Percentiles rank a stretch among this genome's conserved stretches.
Evolutionary conservation across 2,797 vertebrate genomes (phyloP).

Genomic region (Eidolon dupreanum): DNA sequence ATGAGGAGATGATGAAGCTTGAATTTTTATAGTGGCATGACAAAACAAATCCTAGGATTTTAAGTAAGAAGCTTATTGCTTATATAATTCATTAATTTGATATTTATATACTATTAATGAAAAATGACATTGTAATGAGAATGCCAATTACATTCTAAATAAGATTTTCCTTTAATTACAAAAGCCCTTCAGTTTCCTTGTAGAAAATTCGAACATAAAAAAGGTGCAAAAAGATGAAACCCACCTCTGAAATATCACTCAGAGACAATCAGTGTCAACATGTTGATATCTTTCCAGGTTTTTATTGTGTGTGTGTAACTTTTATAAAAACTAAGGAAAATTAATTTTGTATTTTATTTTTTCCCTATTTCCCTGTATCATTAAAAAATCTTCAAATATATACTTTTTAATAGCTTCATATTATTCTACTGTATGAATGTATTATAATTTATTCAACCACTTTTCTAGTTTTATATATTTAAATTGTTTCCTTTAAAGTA

Average conservation of each 20-base stretch:
- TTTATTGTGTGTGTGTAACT: not conserved
- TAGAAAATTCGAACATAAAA: not conserved
- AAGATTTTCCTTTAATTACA: not conserved
- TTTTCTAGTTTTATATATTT: not conserved
- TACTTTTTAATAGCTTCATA: not conserved
- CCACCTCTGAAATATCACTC: not conserved
- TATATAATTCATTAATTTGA: not conserved
- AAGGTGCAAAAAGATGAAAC: not conserved
- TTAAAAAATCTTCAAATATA: not conserved
- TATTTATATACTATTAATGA: constrained; percentile 2
- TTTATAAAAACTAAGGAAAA: not conserved
- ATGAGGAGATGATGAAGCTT: not conserved
- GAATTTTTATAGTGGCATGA: not conserved
- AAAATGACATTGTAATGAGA: not conserved
- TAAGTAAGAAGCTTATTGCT: not conserved
- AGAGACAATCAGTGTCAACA: not conserved
- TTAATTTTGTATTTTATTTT: constrained; percentile 15
- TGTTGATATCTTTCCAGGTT: not conserved
- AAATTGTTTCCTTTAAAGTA: not conserved
- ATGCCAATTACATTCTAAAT: not conserved
- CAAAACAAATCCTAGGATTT: not conserved
- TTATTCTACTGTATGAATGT: not conserved
- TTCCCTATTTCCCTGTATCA: not conserved
- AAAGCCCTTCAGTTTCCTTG: not conserved
- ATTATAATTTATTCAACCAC: not conserved